phyloP scores from a whole-genome alignment of 64 coral and sea anemone genomes.

The Dendrophyllia cribrosa region DNA sequence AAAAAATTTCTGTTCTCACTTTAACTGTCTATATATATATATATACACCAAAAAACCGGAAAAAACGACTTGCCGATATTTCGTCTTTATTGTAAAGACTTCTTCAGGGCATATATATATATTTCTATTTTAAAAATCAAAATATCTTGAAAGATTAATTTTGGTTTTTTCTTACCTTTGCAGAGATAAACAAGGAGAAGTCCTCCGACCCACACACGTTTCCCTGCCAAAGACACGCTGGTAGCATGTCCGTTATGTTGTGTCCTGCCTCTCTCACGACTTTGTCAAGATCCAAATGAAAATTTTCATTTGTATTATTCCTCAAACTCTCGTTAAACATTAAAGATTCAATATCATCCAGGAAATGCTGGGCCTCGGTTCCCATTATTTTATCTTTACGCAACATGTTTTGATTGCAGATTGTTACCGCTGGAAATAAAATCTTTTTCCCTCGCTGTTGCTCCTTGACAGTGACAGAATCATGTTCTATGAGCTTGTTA shows the following conservation, averaged over 20 bases:
- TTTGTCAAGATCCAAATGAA: background rate
- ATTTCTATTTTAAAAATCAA: too few species aligned
- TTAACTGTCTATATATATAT: too few species aligned
- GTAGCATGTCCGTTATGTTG: background rate
- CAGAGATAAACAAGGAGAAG: background rate
- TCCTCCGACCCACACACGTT: background rate
- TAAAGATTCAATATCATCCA: conserved; percentile 32
- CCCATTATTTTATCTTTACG: conserved; percentile 55
- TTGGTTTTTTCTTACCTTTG: background rate
- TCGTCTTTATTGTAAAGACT: too few species aligned
- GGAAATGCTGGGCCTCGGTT: conserved; percentile 42
- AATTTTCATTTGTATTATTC: background rate
- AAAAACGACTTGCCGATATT: too few species aligned
- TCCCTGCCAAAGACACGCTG: background rate
- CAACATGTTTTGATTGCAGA: conserved; percentile 61
- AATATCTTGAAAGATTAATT: too few species aligned
- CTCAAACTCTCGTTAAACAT: background rate
- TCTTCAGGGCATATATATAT: too few species aligned
- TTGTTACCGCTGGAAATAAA: conserved; percentile 48
- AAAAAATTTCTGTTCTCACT: too few species aligned
- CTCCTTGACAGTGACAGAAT: background rate
- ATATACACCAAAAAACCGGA: too few species aligned
- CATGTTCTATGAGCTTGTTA: background rate
- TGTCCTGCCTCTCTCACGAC: background rate
- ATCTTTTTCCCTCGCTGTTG: background rate